Percentiles rank a stretch among this genome's conserved stretches.
Conservation (phyloP, 1,140 invertebrate genomes). For the Pachyrhynchus sulphureomaculatus region DNA sequence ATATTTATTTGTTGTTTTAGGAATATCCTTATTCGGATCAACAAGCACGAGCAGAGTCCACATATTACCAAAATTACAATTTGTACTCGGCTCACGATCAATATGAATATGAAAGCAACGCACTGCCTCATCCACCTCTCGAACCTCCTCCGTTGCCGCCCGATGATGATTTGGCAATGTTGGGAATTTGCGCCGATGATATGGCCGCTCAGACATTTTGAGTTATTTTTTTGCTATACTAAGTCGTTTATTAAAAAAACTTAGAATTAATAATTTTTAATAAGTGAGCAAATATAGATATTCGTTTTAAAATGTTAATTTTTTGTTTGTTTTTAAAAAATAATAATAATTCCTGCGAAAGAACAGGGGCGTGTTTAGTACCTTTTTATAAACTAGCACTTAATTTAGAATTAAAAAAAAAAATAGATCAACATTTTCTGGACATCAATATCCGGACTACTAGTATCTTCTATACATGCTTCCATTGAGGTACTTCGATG, state of each 20-base stretch:
- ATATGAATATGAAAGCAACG: slow-evolving; percentile 37
- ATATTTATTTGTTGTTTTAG: background rate
- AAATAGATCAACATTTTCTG: no score
- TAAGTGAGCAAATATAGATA: background rate
- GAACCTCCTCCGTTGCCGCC: slow-evolving; percentile 47
- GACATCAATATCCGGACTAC: no score
- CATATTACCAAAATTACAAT: slow-evolving; percentile 33
- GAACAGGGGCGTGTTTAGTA: no score
- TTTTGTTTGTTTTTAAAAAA: no score
- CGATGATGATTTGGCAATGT: slow-evolving; percentile 66
- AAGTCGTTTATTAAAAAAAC: background rate
- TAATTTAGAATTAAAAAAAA: no score
- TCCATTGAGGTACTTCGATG: no score
- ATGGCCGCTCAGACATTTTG: slow-evolving; percentile 59
- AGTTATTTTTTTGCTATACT: slow-evolving; percentile 13
- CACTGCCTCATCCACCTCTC: slow-evolving; percentile 41
- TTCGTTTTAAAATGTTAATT: no score
- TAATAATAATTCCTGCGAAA: no score
- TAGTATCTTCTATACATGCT: no score
- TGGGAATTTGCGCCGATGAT: slow-evolving; percentile 69
- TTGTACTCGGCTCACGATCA: slow-evolving; percentile 33
- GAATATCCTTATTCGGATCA: slow-evolving; percentile 31
- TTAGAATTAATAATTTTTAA: background rate
- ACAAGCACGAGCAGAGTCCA: slow-evolving; percentile 33
- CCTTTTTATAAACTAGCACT: no score